Evolutionary conservation across 2,888 invertebrate genomes (phyloP).

Genomic region (Leucozona laternaria): DNA sequence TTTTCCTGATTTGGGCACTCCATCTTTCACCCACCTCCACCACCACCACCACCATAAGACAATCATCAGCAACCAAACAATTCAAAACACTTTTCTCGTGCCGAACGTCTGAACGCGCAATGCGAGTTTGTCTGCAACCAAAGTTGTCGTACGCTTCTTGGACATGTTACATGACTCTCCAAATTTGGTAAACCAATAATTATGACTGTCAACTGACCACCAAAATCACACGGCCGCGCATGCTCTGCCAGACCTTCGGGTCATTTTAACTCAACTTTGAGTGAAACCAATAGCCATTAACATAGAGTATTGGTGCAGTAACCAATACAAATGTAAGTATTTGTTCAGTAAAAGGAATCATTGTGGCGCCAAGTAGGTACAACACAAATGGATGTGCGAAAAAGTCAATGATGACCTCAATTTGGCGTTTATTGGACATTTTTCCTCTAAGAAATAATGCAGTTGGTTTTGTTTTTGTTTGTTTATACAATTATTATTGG

Average conservation of each 20-base stretch:
- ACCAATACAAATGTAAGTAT: slow-evolving; percentile 11
- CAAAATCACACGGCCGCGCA: slow-evolving; percentile 61
- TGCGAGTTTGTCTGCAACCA: slow-evolving; percentile 1
- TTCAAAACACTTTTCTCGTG: slow-evolving; percentile 30
- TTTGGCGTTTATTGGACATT: slow-evolving; percentile 38
- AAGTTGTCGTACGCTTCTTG: slow-evolving; percentile 49
- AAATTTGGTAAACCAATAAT: slow-evolving; percentile 75
- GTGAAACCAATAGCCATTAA: slow-evolving; percentile 22
- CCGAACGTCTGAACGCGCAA: slow-evolving; percentile 1
- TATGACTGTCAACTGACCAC: slow-evolving; percentile 75
- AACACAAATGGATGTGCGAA: slow-evolving; percentile 65
- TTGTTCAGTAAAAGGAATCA: slow-evolving; percentile 26
- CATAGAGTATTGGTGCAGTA: slow-evolving; percentile 18
- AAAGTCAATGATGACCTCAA: slow-evolving; percentile 68
- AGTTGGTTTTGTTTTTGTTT: neutral
- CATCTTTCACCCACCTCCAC: slow-evolving; percentile 54
- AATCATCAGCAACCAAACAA: neutral
- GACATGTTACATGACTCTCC: slow-evolving; percentile 73
- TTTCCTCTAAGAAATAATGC: slow-evolving; percentile 23
- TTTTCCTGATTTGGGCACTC: slow-evolving; percentile 53
- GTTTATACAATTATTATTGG: neutral
- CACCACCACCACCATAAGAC: slow-evolving; percentile 37
- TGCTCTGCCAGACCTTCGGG: slow-evolving; percentile 54
- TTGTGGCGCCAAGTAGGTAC: slow-evolving; percentile 47
- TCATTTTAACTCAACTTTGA: slow-evolving; percentile 41